Conservation (phyloP, 2,113 vertebrate genomes). For the Hepsetus odoe region DNA sequence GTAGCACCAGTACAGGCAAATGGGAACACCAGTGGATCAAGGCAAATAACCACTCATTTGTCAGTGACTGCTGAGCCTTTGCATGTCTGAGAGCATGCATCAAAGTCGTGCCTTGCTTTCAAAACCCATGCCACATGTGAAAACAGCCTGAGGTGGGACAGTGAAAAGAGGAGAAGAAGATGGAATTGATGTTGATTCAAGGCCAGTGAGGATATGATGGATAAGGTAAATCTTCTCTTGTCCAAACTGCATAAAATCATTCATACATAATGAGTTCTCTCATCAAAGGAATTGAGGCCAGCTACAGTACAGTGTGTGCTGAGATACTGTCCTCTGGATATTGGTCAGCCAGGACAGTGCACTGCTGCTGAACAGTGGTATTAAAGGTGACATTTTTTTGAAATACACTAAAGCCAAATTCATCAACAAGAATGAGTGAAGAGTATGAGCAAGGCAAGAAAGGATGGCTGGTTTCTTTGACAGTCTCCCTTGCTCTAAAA, state of each 20-base stretch:
- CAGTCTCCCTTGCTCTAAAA: constrained; percentile 68
- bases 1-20: not conserved
- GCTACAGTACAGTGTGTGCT: no score
- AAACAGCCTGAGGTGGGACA: constrained; percentile 19
- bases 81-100: constrained; percentile 2
- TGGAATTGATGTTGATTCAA: constrained; percentile 12
- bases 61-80: not conserved
- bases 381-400: no score
- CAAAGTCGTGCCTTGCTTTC: not conserved
- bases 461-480: constrained; percentile 62
- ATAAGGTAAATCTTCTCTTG: constrained; percentile 36
- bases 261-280: constrained; percentile 7
- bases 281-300: constrained; percentile 24
- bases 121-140: constrained; percentile 20
- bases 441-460: constrained; percentile 23
- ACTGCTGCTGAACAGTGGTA: no score
- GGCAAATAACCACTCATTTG: not conserved
- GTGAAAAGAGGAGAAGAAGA: constrained; percentile 26
- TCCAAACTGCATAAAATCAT: not conserved
- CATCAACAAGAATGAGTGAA: no score
- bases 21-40: not conserved
- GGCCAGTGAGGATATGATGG: constrained; percentile 45
- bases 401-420: no score
- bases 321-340: no score
- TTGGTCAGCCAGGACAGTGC: no score